Evolutionary conservation across 1,140 invertebrate species (phyloP), one percentile per base, ranked within the genome.

Genomic region (Stegodyphus dumicola): DNA sequence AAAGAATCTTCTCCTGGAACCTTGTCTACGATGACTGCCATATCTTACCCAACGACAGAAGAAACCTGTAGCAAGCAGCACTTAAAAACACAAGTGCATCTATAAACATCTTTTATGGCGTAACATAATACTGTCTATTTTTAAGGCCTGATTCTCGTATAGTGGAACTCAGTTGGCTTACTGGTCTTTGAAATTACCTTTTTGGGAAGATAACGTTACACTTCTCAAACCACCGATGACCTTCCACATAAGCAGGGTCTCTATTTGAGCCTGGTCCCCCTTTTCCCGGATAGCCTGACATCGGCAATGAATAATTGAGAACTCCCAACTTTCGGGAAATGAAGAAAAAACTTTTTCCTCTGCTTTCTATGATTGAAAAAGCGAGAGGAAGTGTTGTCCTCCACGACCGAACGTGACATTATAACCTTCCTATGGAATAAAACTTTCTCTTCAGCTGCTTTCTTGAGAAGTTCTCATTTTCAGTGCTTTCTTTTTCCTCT

Each of bases 1-100:
- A 33, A 33, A 33, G 33, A 33, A 33, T 33, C 33, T 33, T 33
- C 33, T 33, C 33, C 33, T 33, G 33, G 33, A 33, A 33, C 33
- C 33, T 33, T 33, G 33, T 33, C 33, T 33, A 33, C 33, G 33
- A 33, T 33, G 33, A 3, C 33, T 33, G 33, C 33, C 33, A 33
- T 33, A 33, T 33, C 33, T 33, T 33, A 33, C 33, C 33, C 1
- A 33, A 33, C 33, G 33, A 33, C 33, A 11, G 69, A 53, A 17
- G 65, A 54, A 60, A 83, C 60, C 71, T 66, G 71, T 67, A 66
- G 71, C 64, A 10, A 54, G 54, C 81, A 67, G 74, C 73, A 85
- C 73, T 77, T 76, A 77, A 85, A 85, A 70, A 77, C 74, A 85
- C 81, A 85, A 76, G 73, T 75, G 81, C 70, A 85, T 76, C 81